Evolutionary conservation across 2,888 invertebrate species (phyloP).

Genomic region (Muscina levida): DNA sequence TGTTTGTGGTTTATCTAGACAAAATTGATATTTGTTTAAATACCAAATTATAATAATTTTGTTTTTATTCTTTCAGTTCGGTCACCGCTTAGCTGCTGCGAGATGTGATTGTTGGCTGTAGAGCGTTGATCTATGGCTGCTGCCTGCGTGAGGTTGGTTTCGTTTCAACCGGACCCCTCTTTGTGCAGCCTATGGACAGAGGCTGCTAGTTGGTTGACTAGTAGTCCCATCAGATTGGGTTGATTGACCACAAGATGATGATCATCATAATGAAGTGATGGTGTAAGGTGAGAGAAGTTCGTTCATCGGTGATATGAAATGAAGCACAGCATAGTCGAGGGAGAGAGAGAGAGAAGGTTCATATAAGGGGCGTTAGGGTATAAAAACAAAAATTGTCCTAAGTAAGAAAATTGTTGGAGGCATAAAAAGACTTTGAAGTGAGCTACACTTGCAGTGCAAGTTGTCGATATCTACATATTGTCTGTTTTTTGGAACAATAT

Average conservation of each 20-base stretch:
- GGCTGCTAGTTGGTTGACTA: too few species aligned
- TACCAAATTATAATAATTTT: conserved; percentile 40
- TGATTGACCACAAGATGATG: conserved; percentile 48
- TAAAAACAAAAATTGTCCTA: neutral
- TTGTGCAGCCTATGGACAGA: neutral
- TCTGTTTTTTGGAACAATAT: too few species aligned
- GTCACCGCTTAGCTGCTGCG: neutral
- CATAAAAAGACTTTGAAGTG: too few species aligned
- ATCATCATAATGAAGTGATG: conserved; percentile 28
- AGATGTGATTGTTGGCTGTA: neutral
- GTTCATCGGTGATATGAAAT: neutral
- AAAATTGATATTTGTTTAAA: conserved; percentile 39
- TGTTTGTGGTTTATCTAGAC: conserved; percentile 37
- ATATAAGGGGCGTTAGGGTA: neutral
- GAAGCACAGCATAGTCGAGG: neutral
- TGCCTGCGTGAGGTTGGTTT: neutral
- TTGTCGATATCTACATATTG: too few species aligned
- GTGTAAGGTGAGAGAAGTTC: conserved; percentile 4
- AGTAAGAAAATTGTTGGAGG: too few species aligned
- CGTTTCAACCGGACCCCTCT: neutral
- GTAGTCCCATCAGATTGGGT: conserved; percentile 13
- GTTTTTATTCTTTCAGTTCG: conserved; percentile 7
- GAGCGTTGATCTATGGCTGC: neutral
- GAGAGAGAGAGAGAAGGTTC: neutral
- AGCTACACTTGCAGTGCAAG: too few species aligned